A percentile compares a stretch with the other conserved stretches of the same genome.
phyloP scores from a whole-genome alignment of 2,113 vertebrate genomes.

The Sturnira hondurensis region DNA sequence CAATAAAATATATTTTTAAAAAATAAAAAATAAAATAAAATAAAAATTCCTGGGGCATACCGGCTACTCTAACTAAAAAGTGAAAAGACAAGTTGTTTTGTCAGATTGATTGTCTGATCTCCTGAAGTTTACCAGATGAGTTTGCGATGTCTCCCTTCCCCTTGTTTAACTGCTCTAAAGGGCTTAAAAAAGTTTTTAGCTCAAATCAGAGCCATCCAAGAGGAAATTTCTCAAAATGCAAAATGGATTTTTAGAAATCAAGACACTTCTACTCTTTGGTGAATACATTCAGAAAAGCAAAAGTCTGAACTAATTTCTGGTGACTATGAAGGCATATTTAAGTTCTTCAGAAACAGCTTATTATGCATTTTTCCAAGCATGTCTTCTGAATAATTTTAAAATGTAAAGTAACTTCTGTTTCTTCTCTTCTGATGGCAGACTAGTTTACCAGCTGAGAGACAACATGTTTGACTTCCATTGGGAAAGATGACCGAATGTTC shows the following conservation, averaged over 20 bases:
- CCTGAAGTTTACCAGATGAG: neutral
- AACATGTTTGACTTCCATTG: neutral
- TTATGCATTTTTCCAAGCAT: neutral
- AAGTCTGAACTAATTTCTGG: neutral
- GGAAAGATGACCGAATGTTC: neutral
- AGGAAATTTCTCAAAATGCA: conserved; percentile 38
- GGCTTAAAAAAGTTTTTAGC: neutral
- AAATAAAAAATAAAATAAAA: too few species aligned
- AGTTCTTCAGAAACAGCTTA: conserved; percentile 21
- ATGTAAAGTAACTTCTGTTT: neutral
- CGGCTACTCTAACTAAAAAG: neutral
- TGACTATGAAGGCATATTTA: neutral
- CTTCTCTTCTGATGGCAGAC: neutral
- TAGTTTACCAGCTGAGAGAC: neutral
- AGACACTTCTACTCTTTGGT: neutral
- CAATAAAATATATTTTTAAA: too few species aligned
- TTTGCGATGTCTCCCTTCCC: neutral
- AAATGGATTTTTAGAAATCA: conserved; percentile 28
- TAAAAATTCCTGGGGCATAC: neutral
- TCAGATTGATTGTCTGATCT: neutral
- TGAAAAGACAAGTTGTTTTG: neutral
- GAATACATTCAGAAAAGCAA: neutral
- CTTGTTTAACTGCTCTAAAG: conserved; percentile 27
- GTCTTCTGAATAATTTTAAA: neutral
- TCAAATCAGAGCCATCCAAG: neutral